Base-by-base conservation (phyloP, 2,888 invertebrate genomes). In the Doris montereyensis region DNA sequence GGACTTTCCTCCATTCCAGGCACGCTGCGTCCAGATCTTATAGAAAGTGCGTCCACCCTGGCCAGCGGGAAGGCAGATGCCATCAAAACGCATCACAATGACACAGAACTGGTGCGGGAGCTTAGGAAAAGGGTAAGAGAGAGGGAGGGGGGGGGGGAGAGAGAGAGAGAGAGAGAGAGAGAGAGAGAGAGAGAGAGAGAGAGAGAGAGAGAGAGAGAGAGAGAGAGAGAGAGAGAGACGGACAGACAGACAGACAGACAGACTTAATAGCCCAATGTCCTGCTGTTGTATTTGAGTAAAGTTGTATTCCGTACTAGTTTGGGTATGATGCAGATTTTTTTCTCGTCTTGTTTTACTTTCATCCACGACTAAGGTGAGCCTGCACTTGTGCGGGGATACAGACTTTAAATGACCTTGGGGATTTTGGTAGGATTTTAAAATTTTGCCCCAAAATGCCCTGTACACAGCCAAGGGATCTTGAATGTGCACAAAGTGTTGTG, bases 21-120 rank as follows among this genome's bases (percentile, higher is more conserved):
- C 80, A 99, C 99, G 0, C 94, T 99, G 24, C 93, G 99, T 90
- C 99, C 99, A 60, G 99, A 99, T 93, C 94, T 99, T 86, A 99
- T 99, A 89, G 99, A 99, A 93, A 98, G 98, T 21, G 99, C 99
- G 5, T 98, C 97, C 1, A 92, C 94, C 81, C 89, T 97, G 87
- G 97, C 95, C 83, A 97, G 93, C 82, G 90, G 93, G 86, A 96
- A 96, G 93, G 99, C 99, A 0, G 97, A 97, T 88, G 96, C 96
- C 34, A 99, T 99, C 90, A 99, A 99, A 93, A 99, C 99, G 32
- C 99, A 99, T 92, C 99, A 99, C 93, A 99, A 99, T 92, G 99
- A 99, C 92, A 98, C 97, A 13, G 97, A 97, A 90, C 93, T 99
- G 79, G 97, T 99, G 79, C 93, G 98, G 80, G 93, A 94, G 86